Conservation (phyloP, 2,888 invertebrate species). For the Aphelenchoides bicaudatus region DNA sequence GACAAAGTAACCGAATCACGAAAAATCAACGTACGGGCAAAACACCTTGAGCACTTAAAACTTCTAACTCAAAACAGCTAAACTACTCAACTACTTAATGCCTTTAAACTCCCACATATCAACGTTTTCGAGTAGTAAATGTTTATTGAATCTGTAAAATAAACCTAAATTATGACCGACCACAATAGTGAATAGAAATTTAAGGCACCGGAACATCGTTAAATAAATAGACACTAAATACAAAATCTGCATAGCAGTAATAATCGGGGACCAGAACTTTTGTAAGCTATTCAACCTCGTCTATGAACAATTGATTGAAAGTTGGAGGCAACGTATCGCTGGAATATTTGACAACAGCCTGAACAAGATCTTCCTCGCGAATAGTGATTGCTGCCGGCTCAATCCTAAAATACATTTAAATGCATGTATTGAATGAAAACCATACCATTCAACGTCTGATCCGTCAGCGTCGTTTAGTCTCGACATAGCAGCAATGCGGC, state of each 20-base stretch:
- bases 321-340: background rate
- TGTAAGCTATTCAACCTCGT: conserved; percentile 2
- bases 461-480: conserved; percentile 22
- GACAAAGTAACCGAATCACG: conserved; percentile 31
- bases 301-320: background rate
- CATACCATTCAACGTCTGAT: background rate
- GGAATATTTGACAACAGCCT: conserved; percentile 2
- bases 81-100: too few species aligned
- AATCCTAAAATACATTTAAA: conserved; percentile 7
- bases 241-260: background rate
- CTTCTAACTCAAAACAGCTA: background rate
- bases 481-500: conserved; percentile 33
- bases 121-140: too few species aligned
- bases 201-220: background rate
- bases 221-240: background rate
- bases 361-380: conserved; percentile 9
- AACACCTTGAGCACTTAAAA: conserved; percentile 6
- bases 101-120: conserved; percentile 5
- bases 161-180: too few species aligned
- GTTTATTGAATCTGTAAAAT: too few species aligned
- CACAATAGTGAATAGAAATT: too few species aligned
- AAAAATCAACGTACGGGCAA: conserved; percentile 4
- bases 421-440: background rate
- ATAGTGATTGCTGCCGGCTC: background rate
- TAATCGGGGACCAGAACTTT: too few species aligned